These are phyloP conservation scores for Microcebus griseorufus DNA, from an alignment of 2,113 vertebrate species.

Conservation along the genomic window DNA sequence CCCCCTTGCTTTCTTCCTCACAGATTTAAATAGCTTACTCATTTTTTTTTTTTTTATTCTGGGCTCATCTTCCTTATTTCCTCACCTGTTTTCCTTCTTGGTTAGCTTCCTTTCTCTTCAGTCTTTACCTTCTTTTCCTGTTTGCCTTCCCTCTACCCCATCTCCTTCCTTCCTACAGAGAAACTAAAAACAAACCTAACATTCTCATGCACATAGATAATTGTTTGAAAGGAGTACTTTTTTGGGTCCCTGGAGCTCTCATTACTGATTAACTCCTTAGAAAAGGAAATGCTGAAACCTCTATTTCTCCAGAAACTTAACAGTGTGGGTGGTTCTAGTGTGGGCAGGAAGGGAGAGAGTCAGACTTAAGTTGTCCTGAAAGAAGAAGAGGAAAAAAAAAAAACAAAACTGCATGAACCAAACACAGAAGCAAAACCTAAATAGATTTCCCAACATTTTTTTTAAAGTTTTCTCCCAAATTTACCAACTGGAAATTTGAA, in stretches of 20 bases:
- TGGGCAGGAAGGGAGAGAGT: conserved; percentile 53
- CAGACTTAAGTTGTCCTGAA: conserved; percentile 66
- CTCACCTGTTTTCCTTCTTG: conserved; percentile 10
- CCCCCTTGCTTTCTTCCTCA: background rate
- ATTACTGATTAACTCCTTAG: conserved; percentile 64
- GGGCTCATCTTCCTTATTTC: background rate
- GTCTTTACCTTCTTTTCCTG: background rate
- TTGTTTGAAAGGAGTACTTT: conserved; percentile 58
- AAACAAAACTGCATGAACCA: background rate
- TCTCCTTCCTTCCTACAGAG: conserved; percentile 4
- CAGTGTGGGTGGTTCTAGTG: conserved; percentile 66
- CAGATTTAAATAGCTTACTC: conserved; percentile 27
- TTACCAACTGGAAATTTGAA: conserved; percentile 73
- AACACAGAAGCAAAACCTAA: conserved; percentile 67
- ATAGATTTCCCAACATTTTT: conserved; percentile 60
- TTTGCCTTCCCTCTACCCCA: background rate
- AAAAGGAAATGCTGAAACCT: conserved; percentile 70
- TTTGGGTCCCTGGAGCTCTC: conserved; percentile 42
- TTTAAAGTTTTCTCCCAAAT: conserved; percentile 61
- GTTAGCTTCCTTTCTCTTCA: conserved; percentile 2
- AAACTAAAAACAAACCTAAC: conserved; percentile 48
- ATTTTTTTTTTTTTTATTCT: background rate
- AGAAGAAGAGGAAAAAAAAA: background rate
- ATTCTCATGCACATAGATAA: conserved; percentile 26
- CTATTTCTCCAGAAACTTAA: conserved; percentile 60